phyloP scores from a whole-genome alignment of 2,113 vertebrate species.

The Festucalex cinctus region DNA sequence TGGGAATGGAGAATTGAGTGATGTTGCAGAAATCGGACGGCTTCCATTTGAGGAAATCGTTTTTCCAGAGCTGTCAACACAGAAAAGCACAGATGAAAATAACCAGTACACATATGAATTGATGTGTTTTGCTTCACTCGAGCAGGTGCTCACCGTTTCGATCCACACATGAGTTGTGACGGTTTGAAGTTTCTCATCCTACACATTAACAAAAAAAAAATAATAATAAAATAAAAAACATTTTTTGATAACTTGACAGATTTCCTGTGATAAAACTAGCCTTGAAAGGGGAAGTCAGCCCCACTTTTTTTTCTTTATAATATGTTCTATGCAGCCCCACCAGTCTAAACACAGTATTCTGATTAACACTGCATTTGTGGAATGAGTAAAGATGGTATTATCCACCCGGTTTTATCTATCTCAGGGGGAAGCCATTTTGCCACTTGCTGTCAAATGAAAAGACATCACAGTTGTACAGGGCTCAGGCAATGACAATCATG shows the following conservation, averaged over 20 bases:
- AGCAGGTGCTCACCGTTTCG: constrained; percentile 30
- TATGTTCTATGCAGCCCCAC: no score
- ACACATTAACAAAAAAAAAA: constrained; percentile 12
- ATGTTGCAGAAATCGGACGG: constrained; percentile 56
- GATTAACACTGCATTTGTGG: no score
- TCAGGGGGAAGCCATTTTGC: no score
- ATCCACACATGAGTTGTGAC: constrained; percentile 38
- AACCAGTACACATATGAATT: not conserved
- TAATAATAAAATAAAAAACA: not conserved
- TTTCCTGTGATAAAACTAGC: not conserved
- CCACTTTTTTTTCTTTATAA: no score
- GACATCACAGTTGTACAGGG: no score
- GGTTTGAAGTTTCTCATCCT: constrained; percentile 60
- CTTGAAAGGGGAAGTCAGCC: no score
- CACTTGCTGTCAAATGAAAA: no score
- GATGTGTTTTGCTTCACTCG: not conserved
- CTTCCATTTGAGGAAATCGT: constrained; percentile 58
- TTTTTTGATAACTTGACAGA: not conserved
- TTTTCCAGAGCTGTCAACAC: constrained; percentile 46
- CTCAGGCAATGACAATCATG: no score
- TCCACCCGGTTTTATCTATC: no score
- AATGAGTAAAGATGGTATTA: no score
- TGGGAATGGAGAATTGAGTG: constrained; percentile 18
- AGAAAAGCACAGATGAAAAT: not conserved
- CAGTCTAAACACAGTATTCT: no score